Evolutionary conservation across 2,113 vertebrate genomes (phyloP), one percentile per base, ranked within the genome.

Genomic region (Porphyrio hochstetteri): DNA sequence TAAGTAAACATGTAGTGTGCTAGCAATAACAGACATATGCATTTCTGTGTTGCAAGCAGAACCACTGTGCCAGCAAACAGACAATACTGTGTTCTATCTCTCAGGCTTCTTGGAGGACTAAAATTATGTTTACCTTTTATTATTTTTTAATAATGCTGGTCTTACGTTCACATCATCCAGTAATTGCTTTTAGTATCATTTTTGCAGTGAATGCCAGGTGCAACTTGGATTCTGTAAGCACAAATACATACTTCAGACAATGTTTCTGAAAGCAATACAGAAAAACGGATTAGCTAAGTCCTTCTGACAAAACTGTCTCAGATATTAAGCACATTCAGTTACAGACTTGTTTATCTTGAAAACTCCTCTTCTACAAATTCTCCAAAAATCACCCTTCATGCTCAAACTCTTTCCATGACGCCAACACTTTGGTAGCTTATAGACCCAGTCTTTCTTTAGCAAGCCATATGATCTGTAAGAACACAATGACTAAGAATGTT

Each of bases 1-100:
- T 57, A 53, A 71, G 68, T 10, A 48, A 57, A 75, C 17, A 55
- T 0, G 2, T 1, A 71, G n/a, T 0, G 0, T 9, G 7, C 23
- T 77, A 57, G 21, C 31, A 57, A 46, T 15, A 85, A 50, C 23
- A 82, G 46, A 61, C 24, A 57, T 4, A 24, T 67, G 13, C 28
- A 67, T 88, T 85, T 61, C 44, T 82, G 16, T 28, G 82, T 57
- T 68, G 38, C 33, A 46, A 21, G n/a, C 31, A 85, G n/a, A 82
- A 33, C 6, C 68, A 33, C 24, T 35, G 35, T 27, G 7, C 27
- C 38, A 65, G 36, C 44, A 82, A 79, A 79, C 3, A 61, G 19
- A 70, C 5, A 38, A 64, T 19, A 77, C 13, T 35, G 15, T 20
- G 25, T 36, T 78, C 40, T 36, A 75, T 18, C 36, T 53, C 46